phyloP scores from a whole-genome alignment of 2,888 invertebrate genomes.

The Nemotelus nigrinus region DNA sequence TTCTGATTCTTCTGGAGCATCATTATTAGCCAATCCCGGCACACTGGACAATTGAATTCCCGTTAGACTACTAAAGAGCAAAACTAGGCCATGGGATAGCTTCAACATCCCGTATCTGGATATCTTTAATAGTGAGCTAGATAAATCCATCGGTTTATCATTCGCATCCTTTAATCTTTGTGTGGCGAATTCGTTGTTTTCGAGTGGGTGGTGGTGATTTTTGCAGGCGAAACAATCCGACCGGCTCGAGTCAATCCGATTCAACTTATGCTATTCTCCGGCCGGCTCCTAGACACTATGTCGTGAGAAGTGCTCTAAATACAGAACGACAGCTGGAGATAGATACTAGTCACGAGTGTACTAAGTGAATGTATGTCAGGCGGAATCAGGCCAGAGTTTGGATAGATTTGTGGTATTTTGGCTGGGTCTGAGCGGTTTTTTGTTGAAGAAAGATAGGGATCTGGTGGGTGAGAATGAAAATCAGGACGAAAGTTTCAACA shows the following conservation, averaged over 20 bases:
- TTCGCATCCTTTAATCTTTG: background rate
- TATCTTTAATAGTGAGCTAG: background rate
- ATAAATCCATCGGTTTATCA: background rate
- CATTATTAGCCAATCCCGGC: background rate
- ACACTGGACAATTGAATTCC: background rate
- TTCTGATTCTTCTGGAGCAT: background rate
- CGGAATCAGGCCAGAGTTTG: slow-evolving; percentile 2
- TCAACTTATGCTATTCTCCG: slow-evolving; percentile 13
- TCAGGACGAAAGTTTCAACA: background rate
- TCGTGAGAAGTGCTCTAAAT: slow-evolving; percentile 8
- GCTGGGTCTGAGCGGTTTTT: background rate
- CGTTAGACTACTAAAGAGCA: background rate
- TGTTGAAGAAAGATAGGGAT: slow-evolving; percentile 3
- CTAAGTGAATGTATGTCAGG: background rate
- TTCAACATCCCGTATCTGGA: too few species aligned
- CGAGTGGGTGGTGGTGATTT: background rate
- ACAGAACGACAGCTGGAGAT: background rate
- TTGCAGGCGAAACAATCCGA: background rate
- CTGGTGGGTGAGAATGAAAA: background rate
- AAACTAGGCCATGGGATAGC: slow-evolving; percentile 3
- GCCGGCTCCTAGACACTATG: slow-evolving; percentile 37
- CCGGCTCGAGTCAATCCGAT: background rate
- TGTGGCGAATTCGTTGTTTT: background rate
- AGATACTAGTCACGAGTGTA: background rate
- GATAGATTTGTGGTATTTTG: background rate